These are phyloP conservation scores for Seira sanloemensis DNA, from an alignment of 2,888 invertebrate genomes.

Conservation along the genomic window DNA sequence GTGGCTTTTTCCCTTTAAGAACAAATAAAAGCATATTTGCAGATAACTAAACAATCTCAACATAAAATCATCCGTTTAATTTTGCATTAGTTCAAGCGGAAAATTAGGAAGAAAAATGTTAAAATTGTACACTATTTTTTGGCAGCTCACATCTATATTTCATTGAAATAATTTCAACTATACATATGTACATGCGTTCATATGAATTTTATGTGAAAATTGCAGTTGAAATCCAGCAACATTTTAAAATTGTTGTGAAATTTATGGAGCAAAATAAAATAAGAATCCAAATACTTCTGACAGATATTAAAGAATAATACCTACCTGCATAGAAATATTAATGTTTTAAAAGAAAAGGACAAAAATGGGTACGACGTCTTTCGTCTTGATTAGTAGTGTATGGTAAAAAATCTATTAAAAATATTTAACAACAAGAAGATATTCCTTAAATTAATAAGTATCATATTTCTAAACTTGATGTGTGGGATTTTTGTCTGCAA, in stretches of 20 bases:
- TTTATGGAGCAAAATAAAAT: neutral
- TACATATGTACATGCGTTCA: neutral
- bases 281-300: no score
- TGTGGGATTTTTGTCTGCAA: no score
- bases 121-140: neutral
- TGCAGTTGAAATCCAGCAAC: neutral
- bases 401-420: no score
- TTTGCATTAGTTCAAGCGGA: conserved; percentile 37
- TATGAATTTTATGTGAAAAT: neutral
- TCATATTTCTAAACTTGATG: no score
- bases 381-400: no score
- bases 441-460: no score
- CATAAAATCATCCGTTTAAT: no score
- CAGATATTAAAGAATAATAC: no score
- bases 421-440: no score
- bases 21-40: neutral
- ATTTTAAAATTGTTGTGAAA: neutral
- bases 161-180: neutral
- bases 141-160: neutral
- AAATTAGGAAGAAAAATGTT: conserved; percentile 40
- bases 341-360: no score
- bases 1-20: neutral
- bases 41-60: neutral
- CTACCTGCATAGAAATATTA: no score
- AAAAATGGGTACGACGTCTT: no score